Conservation (phyloP, 1,140 invertebrate species). For the Aleiodes sp. region DNA sequence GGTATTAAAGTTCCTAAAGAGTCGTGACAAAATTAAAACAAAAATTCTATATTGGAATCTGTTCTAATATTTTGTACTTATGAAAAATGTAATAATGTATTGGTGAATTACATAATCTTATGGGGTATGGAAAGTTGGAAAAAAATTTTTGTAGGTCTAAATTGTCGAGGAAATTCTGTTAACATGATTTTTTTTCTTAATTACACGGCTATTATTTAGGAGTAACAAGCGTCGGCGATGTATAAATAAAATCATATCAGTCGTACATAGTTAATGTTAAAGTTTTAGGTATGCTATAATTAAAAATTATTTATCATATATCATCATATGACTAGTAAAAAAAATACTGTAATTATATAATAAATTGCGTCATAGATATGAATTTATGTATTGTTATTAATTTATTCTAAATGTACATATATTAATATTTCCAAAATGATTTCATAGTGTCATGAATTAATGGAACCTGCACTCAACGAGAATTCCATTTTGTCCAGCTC, state of each 20-base stretch:
- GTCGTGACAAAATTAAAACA: conserved; percentile 36
- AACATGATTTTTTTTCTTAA: neutral
- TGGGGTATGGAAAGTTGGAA: conserved; percentile 18
- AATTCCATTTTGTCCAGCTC: too few species aligned
- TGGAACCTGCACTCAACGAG: too few species aligned
- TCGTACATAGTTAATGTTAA: conserved; percentile 58
- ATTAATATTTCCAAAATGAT: too few species aligned
- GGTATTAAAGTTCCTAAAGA: conserved; percentile 61
- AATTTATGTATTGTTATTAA: conserved; percentile 16
- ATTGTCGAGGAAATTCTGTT: neutral
- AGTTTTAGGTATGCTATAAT: conserved; percentile 45
- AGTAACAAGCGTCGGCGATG: conserved; percentile 43
- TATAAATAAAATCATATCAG: conserved; percentile 67
- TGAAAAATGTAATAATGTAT: conserved; percentile 42
- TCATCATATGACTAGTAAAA: conserved; percentile 59
- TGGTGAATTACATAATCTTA: conserved; percentile 28
- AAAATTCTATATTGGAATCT: conserved; percentile 45
- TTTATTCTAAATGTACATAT: too few species aligned
- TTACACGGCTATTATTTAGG: neutral
- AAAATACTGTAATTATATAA: conserved; percentile 65
- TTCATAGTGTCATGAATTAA: too few species aligned
- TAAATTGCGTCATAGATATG: conserved; percentile 63
- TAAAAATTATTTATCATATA: conserved; percentile 52
- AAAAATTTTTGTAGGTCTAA: neutral
- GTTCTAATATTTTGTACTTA: conserved; percentile 64